These are phyloP conservation scores for Agonopterix heracliana DNA, from an alignment of 2,888 invertebrate genomes.

Conservation along the genomic window DNA sequence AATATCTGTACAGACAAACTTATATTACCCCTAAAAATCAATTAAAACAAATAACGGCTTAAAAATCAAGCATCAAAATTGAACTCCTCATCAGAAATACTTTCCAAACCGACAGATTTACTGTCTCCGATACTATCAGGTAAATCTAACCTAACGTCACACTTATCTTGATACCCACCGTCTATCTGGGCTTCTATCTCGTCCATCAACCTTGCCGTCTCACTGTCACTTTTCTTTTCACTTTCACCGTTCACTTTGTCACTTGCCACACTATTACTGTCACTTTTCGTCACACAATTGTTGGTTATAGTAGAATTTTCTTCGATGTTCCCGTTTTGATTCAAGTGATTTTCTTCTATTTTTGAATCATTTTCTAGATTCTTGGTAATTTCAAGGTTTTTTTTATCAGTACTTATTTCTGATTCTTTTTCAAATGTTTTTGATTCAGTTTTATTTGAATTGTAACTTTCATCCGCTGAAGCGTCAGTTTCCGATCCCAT, in stretches of 20 bases:
- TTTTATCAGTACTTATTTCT: not conserved
- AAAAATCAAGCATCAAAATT: slow-evolving; percentile 7
- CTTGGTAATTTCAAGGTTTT: not conserved
- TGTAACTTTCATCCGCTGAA: not conserved
- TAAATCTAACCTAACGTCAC: slow-evolving; percentile 7
- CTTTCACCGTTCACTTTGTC: not conserved
- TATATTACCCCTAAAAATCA: not conserved
- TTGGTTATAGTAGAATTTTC: not conserved
- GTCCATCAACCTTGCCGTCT: not conserved
- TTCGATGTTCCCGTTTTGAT: not conserved
- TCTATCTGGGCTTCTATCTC: not conserved
- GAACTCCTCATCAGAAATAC: slow-evolving; percentile 14
- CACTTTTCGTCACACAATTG: not conserved
- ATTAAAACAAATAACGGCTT: not conserved
- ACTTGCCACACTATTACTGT: not conserved
- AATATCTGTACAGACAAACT: not conserved
- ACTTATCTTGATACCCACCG: not conserved
- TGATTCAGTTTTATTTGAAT: not conserved
- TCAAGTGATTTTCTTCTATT: not conserved
- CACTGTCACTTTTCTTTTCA: not conserved
- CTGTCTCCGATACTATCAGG: slow-evolving; percentile 6
- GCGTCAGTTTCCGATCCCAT: not conserved
- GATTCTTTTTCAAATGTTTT: not conserved
- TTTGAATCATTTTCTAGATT: not conserved
- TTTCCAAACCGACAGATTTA: slow-evolving; percentile 7